Base-by-base conservation (phyloP, 2,888 invertebrate species). In the Apodemia duryi region DNA sequence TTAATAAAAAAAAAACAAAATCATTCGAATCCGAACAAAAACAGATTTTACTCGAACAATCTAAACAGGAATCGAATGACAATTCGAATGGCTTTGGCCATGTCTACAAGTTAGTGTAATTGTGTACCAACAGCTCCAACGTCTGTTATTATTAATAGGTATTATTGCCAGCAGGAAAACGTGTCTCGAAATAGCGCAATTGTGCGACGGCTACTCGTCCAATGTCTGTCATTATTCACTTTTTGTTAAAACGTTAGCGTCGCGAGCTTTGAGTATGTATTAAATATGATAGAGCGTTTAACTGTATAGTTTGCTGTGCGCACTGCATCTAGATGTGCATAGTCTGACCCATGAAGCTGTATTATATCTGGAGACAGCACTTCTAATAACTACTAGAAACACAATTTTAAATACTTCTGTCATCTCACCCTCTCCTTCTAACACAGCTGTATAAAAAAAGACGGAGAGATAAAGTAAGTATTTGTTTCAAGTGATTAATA, bases 121-220 rank as follows among this genome's bases (percentile, higher is more conserved):
- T 57, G 57, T 32, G 57, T 57, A 57, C 57, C 69, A 75, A 75
- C 78, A 77, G 73, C 80, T 75, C 75, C 74, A 74, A 71, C 76
- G 75, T 71, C 73, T 77, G 77, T 82, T 83, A 82, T 84, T 84
- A 84, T 82, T 82, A 79, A 75, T 79, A 77, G 76, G 78, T 82
- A 79, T 79, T 82, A 80, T 84, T 80, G 77, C 80, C 81, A 85
- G 75, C 84, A 88, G 88, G 87, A 88, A 86, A 87, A 88, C 78
- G 79, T 79, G 78, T 82, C 84, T 86, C 79, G 79, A 87, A 88
- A 87, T 88, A 87, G 86, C 84, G 72, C 80, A 76, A 80, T 85
- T 82, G 85, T 83, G 81, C 80, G 79, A 76, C 79, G 78, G 69
- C 71, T 75, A 76, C 74, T 76, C 75, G 70, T 69, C 70, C 71